Conservation (phyloP, 2,113 vertebrate species). For the Apteryx mantelli region DNA sequence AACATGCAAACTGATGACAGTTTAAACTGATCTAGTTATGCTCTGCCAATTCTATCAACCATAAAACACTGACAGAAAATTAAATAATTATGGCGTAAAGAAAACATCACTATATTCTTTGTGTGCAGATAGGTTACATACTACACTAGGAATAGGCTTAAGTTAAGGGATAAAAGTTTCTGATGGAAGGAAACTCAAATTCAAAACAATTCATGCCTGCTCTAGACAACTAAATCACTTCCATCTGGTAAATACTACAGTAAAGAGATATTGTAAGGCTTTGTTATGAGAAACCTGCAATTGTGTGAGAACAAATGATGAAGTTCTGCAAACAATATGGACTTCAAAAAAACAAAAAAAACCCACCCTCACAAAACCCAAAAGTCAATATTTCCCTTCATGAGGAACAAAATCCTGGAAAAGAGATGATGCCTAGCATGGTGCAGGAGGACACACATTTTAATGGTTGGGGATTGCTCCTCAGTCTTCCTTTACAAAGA, state of each 20-base stretch:
- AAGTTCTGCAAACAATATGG: neutral
- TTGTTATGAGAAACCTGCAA: neutral
- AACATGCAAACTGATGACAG: neutral
- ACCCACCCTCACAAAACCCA: neutral
- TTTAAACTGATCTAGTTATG: neutral
- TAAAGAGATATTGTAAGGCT: neutral
- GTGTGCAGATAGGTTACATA: neutral
- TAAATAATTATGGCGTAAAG: neutral
- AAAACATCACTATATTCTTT: neutral
- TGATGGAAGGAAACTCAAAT: neutral
- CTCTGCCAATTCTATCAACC: constrained; percentile 24
- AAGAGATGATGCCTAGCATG: accelerated
- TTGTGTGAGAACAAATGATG: neutral
- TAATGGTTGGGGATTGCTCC: neutral
- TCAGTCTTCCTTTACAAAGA: neutral
- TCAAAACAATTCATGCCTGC: neutral
- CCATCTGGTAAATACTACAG: neutral
- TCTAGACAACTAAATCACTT: constrained; percentile 13
- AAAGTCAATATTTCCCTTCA: neutral
- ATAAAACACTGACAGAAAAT: neutral
- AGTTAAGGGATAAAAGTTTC: neutral
- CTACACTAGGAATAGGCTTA: neutral
- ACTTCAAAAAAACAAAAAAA: neutral
- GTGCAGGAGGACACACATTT: neutral
- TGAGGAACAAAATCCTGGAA: neutral